A percentile compares a stretch with the other conserved stretches of the same genome.
Evolutionary conservation across 37 sponge, comb jelly and placozoan species (phyloP).

Genomic region (Tethya wilhelma): DNA sequence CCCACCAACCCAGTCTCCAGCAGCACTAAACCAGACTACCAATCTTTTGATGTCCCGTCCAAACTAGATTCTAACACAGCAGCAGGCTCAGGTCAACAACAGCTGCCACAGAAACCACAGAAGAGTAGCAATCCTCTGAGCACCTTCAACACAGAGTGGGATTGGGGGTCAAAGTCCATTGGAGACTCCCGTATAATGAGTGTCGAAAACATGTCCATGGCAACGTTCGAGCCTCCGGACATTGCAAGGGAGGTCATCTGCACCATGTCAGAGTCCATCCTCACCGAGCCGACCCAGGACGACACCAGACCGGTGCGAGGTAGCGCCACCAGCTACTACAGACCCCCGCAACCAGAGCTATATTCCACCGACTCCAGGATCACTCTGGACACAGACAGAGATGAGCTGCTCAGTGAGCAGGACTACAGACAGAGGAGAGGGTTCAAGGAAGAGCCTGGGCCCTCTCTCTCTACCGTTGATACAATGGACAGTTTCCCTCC

Average conservation of each 20-base stretch:
- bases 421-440: not conserved
- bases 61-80: not conserved
- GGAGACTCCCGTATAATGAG: slow-evolving; percentile 15
- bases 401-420: not conserved
- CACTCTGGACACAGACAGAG: not conserved
- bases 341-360: too few species aligned
- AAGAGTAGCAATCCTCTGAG: too few species aligned
- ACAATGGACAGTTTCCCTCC: not conserved
- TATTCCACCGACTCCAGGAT: too few species aligned
- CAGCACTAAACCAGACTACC: not conserved
- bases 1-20: not conserved
- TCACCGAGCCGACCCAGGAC: slow-evolving; percentile 30
- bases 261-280: slow-evolving; percentile 16
- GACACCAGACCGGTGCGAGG: slow-evolving; percentile 1
- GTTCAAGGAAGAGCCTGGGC: not conserved
- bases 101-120: not conserved
- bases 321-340: not conserved
- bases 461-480: not conserved
- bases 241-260: not conserved
- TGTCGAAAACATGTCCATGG: slow-evolving; percentile 11
- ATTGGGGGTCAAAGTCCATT: not conserved
- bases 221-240: slow-evolving; percentile 10
- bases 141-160: not conserved
- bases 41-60: not conserved
- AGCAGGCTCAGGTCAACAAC: not conserved